A percentile compares a stretch with the other conserved stretches of the same genome.
phyloP scores from a whole-genome alignment of 2,113 vertebrate species.

The Laticauda laticaudata region DNA sequence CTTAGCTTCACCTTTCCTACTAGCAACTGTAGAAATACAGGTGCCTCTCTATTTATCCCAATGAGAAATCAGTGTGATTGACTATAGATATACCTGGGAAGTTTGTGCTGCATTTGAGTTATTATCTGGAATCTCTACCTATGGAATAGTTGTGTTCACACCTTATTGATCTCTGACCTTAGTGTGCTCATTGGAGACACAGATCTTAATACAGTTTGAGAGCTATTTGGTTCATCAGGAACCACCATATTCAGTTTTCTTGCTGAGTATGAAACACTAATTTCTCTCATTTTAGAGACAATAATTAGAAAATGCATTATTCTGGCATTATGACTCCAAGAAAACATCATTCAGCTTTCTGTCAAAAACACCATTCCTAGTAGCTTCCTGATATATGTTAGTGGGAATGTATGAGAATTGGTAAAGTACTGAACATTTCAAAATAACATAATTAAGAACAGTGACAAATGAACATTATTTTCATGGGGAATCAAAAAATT shows the following conservation, averaged over 20 bases:
- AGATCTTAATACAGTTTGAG: not conserved
- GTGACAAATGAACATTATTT: not conserved
- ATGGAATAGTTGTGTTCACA: not conserved
- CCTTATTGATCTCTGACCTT: not conserved
- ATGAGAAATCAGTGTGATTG: not conserved
- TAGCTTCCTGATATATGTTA: not conserved
- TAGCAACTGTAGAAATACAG: not conserved
- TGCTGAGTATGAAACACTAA: not conserved
- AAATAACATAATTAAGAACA: not conserved
- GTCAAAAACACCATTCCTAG: not conserved
- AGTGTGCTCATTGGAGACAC: not conserved
- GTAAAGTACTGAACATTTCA: not conserved
- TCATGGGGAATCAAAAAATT: not conserved
- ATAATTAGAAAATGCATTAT: not conserved
- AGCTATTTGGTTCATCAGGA: not conserved
- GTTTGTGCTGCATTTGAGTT: not conserved
- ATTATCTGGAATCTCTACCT: not conserved
- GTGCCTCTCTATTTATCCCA: not conserved
- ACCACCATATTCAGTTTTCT: not conserved
- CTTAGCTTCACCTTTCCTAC: not conserved
- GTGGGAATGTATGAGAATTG: not conserved
- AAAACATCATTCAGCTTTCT: not conserved
- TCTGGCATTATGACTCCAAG: not conserved
- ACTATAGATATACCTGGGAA: not conserved
- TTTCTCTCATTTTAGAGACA: not conserved